Base-by-base conservation (phyloP, 2,797 vertebrate species). In the Sphaeramia orbicularis region DNA sequence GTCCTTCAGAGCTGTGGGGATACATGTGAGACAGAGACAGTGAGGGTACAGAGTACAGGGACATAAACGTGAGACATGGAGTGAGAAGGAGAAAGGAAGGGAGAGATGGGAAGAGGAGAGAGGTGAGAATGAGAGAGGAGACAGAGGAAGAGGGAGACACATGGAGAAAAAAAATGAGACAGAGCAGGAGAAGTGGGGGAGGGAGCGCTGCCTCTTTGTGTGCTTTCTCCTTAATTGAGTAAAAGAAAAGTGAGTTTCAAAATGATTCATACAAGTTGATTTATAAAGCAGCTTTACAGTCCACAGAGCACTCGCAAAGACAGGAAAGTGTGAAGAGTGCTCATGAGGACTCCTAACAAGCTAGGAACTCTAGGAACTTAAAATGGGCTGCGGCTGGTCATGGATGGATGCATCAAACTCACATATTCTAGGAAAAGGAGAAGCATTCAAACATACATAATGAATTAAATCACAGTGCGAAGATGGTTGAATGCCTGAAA, bases 1-100 rank as follows among this genome's bases (percentile, higher is more conserved):
- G 94, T 99, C 98, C 92, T 99, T 99, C 93, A 99, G 91, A 41
- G 98, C 91, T 91, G 88, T 77, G 81, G 84, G 86, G 81, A 88
- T 76, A 85, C 71, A 87, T 69, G 77, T 15, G 73, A 77, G 76
- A 86, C 76, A 78, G 74, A 83, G 81, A 81, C 77, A 71, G 84
- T 86, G 54, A 85, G 75, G 76, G 58, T 82, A 47, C 62, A 66
- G 74, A 66, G 82, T 44, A 49, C 62, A 73, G 85, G 89, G 82
- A 90, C 84, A 81, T 62, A 71, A 73, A 73, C 63, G 53, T 32
- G 64, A 86, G 81, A 88, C 74, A 80, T 1, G 59, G 75, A 74
- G 71, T 54, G 65, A 83, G 65, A 61, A 45, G 45, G 51, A 24
- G 54, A 51, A 41, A 16, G 15, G 50, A 27, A 5, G 18, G 7